Evolutionary conservation across 2,888 invertebrate genomes (phyloP), one percentile per base, ranked within the genome.

Genomic region (Craniophora ligustri): DNA sequence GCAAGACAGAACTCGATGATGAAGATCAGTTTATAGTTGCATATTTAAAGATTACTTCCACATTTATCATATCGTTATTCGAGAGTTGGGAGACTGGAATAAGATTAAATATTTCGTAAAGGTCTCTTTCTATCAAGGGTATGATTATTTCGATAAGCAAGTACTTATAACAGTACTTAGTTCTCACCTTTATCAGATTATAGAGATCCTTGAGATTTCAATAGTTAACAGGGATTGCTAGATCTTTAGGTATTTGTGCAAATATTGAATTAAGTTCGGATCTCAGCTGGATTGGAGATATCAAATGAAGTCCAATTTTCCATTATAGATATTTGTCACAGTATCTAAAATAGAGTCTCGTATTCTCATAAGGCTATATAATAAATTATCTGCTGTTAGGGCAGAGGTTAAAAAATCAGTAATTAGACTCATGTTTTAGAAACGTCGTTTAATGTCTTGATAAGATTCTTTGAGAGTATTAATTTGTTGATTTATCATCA

Each of bases 261-360:
- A 41, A 13, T 16, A 39, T 47, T 5, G 35, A 35, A 13, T 18
- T 28, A 18, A 45, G 23, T 15, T 34, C 34, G 2, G 46, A n/a
- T 31, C 46, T 46, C 30, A 46, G 36, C 28, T 38, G 38, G 5
- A 21, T 21, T 6, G 46, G 41, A 30, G 23, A 30, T 23, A 54
- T 21, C 11, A 55, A n/a, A 14, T 48, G 41, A 42, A 23, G 28
- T 55, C 38, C 10, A 55, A 47, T 42, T 47, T 55, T 11, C 47
- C 46, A 28, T 30, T 39, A 7, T 53, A 39, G 8, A 46, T 53
- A 10, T 46, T 11, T 0, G 40, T 53, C 3, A 53, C 39, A 2
- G 53, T 41, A 14, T 53, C 46, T 19, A 53, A 13, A 5, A 53
- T 34, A 0, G 30, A 40, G 3, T 35, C 28, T 10, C 46, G 53